Evolutionary conservation across 1,140 invertebrate species (phyloP).

Genomic region (Caerostris extrusa): DNA sequence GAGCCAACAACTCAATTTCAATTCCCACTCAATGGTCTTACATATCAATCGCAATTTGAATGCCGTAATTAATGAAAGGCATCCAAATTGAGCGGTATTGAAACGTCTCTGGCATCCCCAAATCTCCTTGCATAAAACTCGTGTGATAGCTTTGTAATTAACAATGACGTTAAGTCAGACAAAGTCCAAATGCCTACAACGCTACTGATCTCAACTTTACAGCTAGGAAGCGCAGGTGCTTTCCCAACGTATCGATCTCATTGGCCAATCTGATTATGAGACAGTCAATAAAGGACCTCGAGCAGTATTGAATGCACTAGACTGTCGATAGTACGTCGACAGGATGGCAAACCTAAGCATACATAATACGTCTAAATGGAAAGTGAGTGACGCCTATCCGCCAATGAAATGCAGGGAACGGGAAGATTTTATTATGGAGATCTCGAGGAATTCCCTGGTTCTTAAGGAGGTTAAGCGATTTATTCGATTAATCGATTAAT

Average conservation of each 20-base stretch:
- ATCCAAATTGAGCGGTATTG: not conserved
- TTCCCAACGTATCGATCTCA: conserved; percentile 17
- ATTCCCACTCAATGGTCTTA: not conserved
- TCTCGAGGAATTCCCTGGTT: not conserved
- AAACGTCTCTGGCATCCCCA: conserved; percentile 1
- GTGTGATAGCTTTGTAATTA: not conserved
- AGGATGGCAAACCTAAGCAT: not conserved
- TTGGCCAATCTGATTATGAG: conserved; percentile 22
- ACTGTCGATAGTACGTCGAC: not conserved
- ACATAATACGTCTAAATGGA: not conserved
- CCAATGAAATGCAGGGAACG: not conserved
- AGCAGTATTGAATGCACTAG: not conserved
- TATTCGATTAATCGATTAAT: not conserved
- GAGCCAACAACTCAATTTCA: not conserved
- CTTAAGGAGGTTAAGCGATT: not conserved
- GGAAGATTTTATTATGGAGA: not conserved
- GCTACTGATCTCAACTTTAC: conserved; percentile 6
- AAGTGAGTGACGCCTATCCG: no score
- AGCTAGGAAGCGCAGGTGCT: conserved; percentile 1
- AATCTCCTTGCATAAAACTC: conserved; percentile 19
- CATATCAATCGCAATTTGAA: conserved; percentile 18
- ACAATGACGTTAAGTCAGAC: conserved; percentile 35
- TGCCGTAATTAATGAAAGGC: conserved; percentile 8
- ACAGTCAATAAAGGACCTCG: conserved; percentile 23
- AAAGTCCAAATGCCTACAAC: not conserved